Evolutionary conservation across 2,797 vertebrate species (phyloP).

Genomic region (Sylvilagus floridanus): DNA sequence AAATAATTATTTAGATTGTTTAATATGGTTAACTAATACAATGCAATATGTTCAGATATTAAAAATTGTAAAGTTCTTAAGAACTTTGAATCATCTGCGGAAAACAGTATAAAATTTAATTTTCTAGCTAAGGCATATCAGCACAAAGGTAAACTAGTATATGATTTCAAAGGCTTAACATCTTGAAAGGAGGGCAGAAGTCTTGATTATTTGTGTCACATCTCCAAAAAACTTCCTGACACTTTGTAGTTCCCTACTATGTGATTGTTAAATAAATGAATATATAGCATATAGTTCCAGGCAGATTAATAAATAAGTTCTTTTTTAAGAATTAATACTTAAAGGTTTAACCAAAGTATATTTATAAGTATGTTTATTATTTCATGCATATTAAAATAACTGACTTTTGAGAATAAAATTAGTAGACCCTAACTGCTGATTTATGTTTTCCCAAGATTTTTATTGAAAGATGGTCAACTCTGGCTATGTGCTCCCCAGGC

Average conservation of each 20-base stretch:
- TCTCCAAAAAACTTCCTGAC: neutral
- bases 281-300: neutral
- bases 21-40: neutral
- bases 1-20: neutral
- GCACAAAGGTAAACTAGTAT: neutral
- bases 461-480: constrained; percentile 98
- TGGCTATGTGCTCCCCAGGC: constrained; percentile 99
- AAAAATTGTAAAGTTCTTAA: neutral
- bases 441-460: constrained; percentile 92
- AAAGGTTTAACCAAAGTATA: neutral
- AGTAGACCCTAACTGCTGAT: constrained; percentile 71
- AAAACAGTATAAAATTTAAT: neutral
- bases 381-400: neutral
- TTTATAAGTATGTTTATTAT: neutral
- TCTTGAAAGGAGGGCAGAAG: neutral
- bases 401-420: neutral
- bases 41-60: neutral
- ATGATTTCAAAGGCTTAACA: neutral
- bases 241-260: neutral
- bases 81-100: neutral
- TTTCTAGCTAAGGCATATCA: neutral
- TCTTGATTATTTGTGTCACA: neutral
- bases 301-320: neutral
- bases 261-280: neutral
- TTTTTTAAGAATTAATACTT: neutral